phyloP scores from a whole-genome alignment of 2,113 vertebrate species.

The Dasyornis broadbenti region DNA sequence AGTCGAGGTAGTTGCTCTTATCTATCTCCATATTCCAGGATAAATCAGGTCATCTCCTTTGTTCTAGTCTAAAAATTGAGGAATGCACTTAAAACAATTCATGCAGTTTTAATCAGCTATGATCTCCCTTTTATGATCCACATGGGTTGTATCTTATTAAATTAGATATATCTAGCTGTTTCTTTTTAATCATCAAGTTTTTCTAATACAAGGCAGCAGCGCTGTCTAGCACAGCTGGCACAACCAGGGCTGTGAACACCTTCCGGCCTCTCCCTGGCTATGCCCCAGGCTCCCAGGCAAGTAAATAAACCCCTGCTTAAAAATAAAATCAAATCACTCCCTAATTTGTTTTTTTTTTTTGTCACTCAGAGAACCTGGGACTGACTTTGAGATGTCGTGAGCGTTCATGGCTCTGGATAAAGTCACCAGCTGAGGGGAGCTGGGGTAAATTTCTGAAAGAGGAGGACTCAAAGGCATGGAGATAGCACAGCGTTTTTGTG shows the following conservation, averaged over 20 bases:
- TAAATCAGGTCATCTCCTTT: constrained; percentile 66
- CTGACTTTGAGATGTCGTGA: background rate
- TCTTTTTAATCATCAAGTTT: constrained; percentile 55
- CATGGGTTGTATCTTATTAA: constrained; percentile 64
- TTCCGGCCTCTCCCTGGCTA: background rate
- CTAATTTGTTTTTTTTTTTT: background rate
- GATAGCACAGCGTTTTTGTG: background rate
- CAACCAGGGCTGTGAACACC: background rate
- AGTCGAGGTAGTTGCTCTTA: constrained; percentile 59
- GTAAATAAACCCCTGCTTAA: background rate
- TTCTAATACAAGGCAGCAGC: constrained; percentile 34
- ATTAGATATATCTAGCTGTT: constrained; percentile 53
- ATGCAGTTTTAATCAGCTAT: constrained; percentile 64
- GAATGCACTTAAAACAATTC: constrained; percentile 68
- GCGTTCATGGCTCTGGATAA: background rate
- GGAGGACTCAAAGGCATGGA: background rate
- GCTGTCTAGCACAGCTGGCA: constrained; percentile 23
- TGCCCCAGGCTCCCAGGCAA: background rate
- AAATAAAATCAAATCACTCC: background rate
- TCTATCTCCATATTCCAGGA: constrained; percentile 57
- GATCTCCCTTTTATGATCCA: constrained; percentile 67
- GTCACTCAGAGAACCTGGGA: background rate
- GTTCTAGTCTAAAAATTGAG: constrained; percentile 61
- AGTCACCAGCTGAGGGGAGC: background rate
- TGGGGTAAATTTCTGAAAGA: background rate